phyloP scores from a whole-genome alignment of 2,113 vertebrate genomes.

The Sebastes schlegelii region DNA sequence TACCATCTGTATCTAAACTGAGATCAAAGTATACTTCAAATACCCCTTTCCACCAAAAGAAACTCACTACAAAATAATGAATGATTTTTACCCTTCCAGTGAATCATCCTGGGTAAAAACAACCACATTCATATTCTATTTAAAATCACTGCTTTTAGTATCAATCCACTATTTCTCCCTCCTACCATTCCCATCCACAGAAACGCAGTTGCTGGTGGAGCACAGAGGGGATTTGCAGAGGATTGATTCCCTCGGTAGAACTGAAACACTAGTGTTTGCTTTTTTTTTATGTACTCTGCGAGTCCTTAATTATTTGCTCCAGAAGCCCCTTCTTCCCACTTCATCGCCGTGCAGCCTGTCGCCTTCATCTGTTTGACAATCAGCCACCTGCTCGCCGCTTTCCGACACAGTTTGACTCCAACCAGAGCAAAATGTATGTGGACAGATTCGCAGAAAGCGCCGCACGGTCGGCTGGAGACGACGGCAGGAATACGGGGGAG shows the following conservation, averaged over 20 bases:
- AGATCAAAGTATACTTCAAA: too few relatives aligned
- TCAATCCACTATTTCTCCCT: too few relatives aligned
- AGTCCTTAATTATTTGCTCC: slow-evolving; percentile 50
- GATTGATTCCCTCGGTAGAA: slow-evolving; percentile 6
- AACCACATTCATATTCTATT: background rate
- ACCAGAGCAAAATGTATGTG: slow-evolving; percentile 27
- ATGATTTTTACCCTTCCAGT: background rate
- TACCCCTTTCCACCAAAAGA: too few relatives aligned
- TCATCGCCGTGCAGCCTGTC: slow-evolving; percentile 44
- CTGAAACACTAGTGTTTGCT: slow-evolving; percentile 18
- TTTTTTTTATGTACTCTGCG: background rate
- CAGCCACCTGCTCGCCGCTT: slow-evolving; percentile 60
- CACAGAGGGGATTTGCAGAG: background rate
- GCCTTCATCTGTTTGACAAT: slow-evolving; percentile 63
- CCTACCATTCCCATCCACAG: background rate
- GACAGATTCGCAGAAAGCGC: slow-evolving; percentile 2
- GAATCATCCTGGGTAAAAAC: background rate
- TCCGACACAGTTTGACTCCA: slow-evolving; percentile 38
- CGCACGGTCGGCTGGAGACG: background rate
- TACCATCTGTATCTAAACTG: too few relatives aligned
- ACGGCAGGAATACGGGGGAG: background rate
- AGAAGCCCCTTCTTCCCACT: slow-evolving; percentile 44
- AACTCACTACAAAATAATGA: too few relatives aligned
- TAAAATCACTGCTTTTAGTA: background rate
- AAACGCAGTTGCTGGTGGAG: background rate